Conservation (phyloP, 2,797 vertebrate species). For the Staurois parvus region DNA sequence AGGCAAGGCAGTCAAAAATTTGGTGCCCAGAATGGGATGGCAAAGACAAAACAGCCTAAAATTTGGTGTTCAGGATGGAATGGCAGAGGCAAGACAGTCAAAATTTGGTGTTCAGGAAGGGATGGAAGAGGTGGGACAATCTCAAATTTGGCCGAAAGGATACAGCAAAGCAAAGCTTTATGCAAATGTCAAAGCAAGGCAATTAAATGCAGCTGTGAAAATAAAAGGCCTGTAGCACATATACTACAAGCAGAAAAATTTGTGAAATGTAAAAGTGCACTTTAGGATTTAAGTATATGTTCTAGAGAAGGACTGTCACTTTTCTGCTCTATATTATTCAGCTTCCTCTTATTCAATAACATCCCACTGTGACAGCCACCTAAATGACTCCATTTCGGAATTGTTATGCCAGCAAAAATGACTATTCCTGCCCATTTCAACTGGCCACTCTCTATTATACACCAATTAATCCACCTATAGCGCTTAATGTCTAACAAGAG, state of each 20-base stretch:
- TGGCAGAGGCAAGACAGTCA: no score
- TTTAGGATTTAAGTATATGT: slow-evolving; percentile 6
- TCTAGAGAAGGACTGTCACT: not conserved
- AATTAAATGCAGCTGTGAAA: not conserved
- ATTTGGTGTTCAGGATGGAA: no score
- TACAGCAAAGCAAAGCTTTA: no score
- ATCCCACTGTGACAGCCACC: slow-evolving; percentile 11
- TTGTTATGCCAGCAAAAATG: slow-evolving; percentile 25
- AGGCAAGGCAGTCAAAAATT: no score
- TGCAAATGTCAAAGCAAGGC: no score
- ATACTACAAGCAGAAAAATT: not conserved
- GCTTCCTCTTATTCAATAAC: slow-evolving; percentile 23
- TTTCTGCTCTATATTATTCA: not conserved
- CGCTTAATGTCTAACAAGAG: slow-evolving; percentile 26
- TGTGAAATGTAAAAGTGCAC: not conserved
- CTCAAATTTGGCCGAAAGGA: no score
- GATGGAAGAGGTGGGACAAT: no score
- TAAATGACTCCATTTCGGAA: slow-evolving; percentile 12
- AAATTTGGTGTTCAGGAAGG: no score
- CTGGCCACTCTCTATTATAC: slow-evolving; percentile 27
- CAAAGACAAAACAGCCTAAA: no score
- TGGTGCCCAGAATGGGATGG: no score
- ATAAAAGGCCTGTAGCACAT: not conserved
- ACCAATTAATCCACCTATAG: slow-evolving; percentile 41
- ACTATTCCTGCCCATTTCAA: slow-evolving; percentile 18